phyloP scores from a whole-genome alignment of 2,113 vertebrate genomes.

The Trachemys scripta region DNA sequence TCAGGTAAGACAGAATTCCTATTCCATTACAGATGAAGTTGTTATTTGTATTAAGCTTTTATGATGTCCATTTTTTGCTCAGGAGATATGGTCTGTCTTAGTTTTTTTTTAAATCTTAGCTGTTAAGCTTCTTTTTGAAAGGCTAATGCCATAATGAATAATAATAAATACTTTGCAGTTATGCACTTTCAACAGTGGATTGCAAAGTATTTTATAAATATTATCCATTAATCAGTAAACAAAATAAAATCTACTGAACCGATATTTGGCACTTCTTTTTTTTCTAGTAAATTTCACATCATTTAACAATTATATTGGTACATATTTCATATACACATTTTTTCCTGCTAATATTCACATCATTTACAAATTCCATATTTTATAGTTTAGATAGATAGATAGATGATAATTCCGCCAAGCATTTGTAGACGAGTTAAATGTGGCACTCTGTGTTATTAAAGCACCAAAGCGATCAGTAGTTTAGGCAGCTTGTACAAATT shows the following conservation, averaged over 20 bases:
- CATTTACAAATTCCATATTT: constrained; percentile 64
- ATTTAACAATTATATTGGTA: constrained; percentile 61
- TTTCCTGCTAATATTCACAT: constrained; percentile 52
- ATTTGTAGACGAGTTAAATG: constrained; percentile 59
- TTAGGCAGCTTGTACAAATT: constrained; percentile 60
- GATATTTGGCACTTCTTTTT: constrained; percentile 68
- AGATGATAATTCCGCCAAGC: constrained; percentile 66
- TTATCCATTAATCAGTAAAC: constrained; percentile 65
- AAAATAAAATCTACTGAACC: constrained; percentile 56
- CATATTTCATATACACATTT: constrained; percentile 30
- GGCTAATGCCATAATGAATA: background rate
- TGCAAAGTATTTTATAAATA: constrained; percentile 57
- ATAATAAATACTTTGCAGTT: constrained; percentile 25
- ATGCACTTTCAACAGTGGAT: constrained; percentile 38
- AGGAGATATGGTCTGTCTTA: rapidly evolving
- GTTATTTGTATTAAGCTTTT: background rate
- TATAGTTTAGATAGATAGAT: constrained; percentile 31
- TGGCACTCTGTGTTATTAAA: constrained; percentile 65
- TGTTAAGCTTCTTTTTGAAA: background rate
- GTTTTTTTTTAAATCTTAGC: background rate
- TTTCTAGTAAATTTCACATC: constrained; percentile 73
- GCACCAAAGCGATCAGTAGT: constrained; percentile 73
- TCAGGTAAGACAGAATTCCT: background rate
- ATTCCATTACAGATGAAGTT: background rate
- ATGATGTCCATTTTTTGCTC: background rate